Base-by-base conservation (phyloP, 2,888 invertebrate genomes). In the Volucella inanis region DNA sequence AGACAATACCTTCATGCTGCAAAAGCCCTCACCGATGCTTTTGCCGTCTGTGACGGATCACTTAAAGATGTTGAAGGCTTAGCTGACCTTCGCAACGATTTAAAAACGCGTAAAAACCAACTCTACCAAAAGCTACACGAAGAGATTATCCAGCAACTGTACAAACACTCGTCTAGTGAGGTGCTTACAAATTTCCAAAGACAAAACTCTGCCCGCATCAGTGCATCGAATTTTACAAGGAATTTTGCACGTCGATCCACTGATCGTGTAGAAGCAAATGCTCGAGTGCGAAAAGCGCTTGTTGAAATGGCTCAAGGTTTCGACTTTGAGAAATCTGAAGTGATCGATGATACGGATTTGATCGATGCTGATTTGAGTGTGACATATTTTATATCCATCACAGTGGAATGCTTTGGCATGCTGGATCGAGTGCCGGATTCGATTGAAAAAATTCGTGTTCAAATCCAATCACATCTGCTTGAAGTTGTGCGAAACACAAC, bases 1-100 rank as follows among this genome's bases (percentile, higher is more conserved):
- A 97, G 97, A 85, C 95, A 97, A 87, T 98, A 97, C 91, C 93
- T 98, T 79, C 96, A 96, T 89, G 97, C 97, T 38, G 97, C 98
- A n/a, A 94, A 96, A 89, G 94, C 96, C 0, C 93, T 97, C 18
- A 95, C 95, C 31, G 95, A 95, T 87, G 96, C 96, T 8, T 92
- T 95, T 2, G 92, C 94, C 14, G 93, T 94, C 75, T 94, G 96
- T 45, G 95, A 95, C 89, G 96, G 95, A 10, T 95, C 95, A 43
- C 93, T 98, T 39, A 94, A 95, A 71, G 96, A 95, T 75, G 97
- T 98, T 0, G 97, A 97, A 89, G 98, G 97, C 4, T 93, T 98
- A 38, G 94, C 95, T 85, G 96, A 98, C 89, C 94, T 98, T 4
- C 94, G 96, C 75, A 93, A 93, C 55, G 97, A 98, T 88, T 92